Conservation (phyloP, 2,888 invertebrate genomes). For the Ischnus inquisitorius region DNA sequence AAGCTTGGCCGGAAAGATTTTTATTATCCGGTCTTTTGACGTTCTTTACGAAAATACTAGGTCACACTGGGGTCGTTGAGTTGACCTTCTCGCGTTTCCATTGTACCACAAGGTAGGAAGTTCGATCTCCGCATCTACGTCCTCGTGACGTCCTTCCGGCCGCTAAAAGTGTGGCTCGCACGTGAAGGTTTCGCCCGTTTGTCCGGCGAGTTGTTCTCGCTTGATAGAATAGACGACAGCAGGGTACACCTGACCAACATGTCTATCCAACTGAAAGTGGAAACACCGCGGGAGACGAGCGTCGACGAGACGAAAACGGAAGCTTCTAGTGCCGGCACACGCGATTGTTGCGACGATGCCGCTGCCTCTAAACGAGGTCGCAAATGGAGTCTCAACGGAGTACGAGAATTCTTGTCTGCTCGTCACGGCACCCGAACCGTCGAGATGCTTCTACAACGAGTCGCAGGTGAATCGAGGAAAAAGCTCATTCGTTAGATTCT, state of each 20-base stretch:
- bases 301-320: constrained; percentile 81
- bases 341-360: constrained; percentile 36
- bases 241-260: constrained; percentile 88
- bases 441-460: constrained; percentile 85
- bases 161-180: constrained; percentile 87
- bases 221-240: constrained; percentile 87
- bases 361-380: constrained; percentile 84
- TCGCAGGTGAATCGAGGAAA: constrained; percentile 81
- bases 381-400: constrained; percentile 87
- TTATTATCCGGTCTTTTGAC: neutral
- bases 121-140: constrained; percentile 89
- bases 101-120: constrained; percentile 86
- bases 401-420: constrained; percentile 87
- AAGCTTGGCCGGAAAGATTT: neutral
- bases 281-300: constrained; percentile 39
- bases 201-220: constrained; percentile 87
- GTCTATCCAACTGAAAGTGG: constrained; percentile 85
- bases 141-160: constrained; percentile 86
- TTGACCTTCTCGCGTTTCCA: constrained; percentile 30
- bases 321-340: constrained; percentile 74
- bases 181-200: constrained; percentile 89
- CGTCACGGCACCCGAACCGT: constrained; percentile 86
- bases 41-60: neutral
- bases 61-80: neutral
- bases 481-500: constrained; percentile 8